Evolutionary conservation across 2,888 invertebrate species (phyloP), one percentile per base, ranked within the genome.

Genomic region (Apoderus coryli): DNA sequence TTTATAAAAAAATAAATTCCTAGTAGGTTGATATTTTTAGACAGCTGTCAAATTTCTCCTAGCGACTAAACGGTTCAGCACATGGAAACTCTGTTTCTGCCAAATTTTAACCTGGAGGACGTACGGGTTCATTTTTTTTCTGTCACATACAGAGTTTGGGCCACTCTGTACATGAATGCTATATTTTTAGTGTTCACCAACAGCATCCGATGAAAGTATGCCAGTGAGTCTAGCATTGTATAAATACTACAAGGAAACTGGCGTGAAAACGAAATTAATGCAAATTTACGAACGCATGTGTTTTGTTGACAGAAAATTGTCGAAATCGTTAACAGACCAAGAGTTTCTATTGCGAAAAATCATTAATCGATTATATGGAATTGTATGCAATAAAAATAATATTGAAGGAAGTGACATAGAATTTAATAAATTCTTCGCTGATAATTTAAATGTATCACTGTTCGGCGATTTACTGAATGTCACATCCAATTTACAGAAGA

Each of bases 211-310:
- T 31, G 43, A 48, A 25, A 52, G 47, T 34, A 37, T 54, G 15
- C 46, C 48, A 4, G 30, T 52, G 4, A 45, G 44, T 29, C 33
- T 54, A 25, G 52, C 53, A 1, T 31, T 54, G 35, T 44, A 41
- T 27, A 42, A 45, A 24, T 54, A 51, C 35, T 47, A 40, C 33
- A 45, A 40, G 28, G 38, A 48, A 36, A 36, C 36, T 7, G 52
- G 52, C 5, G 29, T 49, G 19, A 51, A 50, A 38, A 52, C 48
- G 25, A 45, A 39, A 24, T 36, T 52, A 23, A 34, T 37, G 25
- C 25, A 27, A 14, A 34, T 52, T n/a, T 46, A 52, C 38, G 48
- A 49, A 16, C 44, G 49, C 16, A 50, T 50, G 51, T 19, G 32
- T n/a, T 29, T 31, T 4, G 31, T 48, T 4, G 50, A 49, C 22